These are phyloP conservation scores for Erinaceus europaeus DNA, from an alignment of 2,113 vertebrate species.

Conservation along the genomic window DNA sequence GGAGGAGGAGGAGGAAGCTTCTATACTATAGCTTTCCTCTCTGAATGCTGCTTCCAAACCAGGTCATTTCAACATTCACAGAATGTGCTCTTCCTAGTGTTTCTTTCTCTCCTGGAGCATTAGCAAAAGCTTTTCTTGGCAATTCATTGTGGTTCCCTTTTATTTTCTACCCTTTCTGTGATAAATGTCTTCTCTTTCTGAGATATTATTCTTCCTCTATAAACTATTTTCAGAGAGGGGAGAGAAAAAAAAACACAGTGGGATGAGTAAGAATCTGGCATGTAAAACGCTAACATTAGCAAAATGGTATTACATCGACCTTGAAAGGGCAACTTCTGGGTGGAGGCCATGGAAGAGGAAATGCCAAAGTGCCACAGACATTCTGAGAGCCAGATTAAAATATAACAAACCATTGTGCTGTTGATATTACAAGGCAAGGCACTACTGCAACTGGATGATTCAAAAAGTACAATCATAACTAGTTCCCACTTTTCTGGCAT, in stretches of 20 bases:
- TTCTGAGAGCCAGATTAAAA: conserved; percentile 64
- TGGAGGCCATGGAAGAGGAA: conserved; percentile 29
- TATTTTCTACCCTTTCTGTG: conserved; percentile 1
- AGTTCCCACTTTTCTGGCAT: conserved; percentile 14
- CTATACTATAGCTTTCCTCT: background rate
- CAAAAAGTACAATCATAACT: conserved; percentile 7
- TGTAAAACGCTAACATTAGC: conserved; percentile 70
- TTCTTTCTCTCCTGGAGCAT: background rate
- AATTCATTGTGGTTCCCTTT: conserved; percentile 40
- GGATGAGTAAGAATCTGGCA: conserved; percentile 67
- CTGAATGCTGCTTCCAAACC: background rate
- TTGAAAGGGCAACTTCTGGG: conserved; percentile 49
- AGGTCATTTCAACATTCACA: background rate
- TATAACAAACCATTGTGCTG: conserved; percentile 32
- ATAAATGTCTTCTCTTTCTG: conserved; percentile 67
- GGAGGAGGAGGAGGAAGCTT: too few relatives aligned
- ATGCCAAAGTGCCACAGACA: conserved; percentile 40
- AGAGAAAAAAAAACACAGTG: conserved; percentile 28
- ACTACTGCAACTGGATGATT: background rate
- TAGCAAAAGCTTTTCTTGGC: conserved; percentile 44
- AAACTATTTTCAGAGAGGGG: conserved; percentile 53
- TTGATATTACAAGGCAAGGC: conserved; percentile 37
- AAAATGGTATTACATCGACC: conserved; percentile 45
- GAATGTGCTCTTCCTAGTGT: background rate
- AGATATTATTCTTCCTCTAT: conserved; percentile 60